phyloP scores from a whole-genome alignment of 2,113 vertebrate species.

The Tachuris rubrigastra region DNA sequence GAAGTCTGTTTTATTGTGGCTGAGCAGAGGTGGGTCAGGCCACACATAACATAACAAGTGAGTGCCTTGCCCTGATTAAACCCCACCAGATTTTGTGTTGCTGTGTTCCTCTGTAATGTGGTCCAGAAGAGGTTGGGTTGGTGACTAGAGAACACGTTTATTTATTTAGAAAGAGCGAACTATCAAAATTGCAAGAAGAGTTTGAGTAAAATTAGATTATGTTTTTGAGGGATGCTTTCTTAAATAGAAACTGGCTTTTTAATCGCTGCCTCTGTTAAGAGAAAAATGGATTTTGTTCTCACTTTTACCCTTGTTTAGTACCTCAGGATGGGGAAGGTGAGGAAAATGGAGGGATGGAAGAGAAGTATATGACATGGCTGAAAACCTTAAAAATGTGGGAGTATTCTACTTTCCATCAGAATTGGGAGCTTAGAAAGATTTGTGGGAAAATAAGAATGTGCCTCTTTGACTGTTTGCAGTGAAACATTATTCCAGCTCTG shows the following conservation, averaged over 20 bases:
- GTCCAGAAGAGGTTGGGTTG: background rate
- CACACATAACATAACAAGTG: fast-evolving
- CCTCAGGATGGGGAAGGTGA: background rate
- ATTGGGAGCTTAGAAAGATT: background rate
- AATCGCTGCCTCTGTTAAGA: background rate
- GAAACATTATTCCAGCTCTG: background rate
- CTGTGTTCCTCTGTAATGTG: background rate
- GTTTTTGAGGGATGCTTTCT: background rate
- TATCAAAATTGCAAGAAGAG: background rate
- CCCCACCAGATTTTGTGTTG: background rate
- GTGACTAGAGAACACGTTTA: background rate
- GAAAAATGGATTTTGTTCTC: background rate
- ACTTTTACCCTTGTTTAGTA: background rate
- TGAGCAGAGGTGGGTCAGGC: background rate
- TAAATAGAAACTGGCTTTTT: background rate
- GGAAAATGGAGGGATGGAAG: background rate
- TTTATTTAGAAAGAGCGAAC: background rate
- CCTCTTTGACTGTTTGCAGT: background rate
- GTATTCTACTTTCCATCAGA: background rate
- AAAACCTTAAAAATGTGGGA: background rate
- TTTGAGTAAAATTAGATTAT: background rate
- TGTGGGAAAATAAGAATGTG: background rate
- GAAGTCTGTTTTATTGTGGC: background rate
- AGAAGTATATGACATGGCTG: background rate
- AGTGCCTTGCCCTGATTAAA: background rate